Conservation (phyloP, 2,888 invertebrate genomes). For the Callyntrura guangdongensis region DNA sequence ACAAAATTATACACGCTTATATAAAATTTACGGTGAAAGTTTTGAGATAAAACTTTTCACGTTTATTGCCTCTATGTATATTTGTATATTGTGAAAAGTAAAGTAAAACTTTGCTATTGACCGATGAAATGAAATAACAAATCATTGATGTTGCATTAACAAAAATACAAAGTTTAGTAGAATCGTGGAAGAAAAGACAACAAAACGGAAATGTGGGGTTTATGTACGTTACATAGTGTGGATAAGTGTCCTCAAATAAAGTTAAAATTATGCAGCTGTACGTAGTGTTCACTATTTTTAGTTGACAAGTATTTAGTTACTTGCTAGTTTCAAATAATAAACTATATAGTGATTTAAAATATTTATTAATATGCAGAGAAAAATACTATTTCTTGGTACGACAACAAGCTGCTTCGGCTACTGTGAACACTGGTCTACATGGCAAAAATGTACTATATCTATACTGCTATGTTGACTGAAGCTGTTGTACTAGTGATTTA, state of each 20-base stretch:
- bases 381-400: neutral
- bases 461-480: neutral
- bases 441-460: neutral
- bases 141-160: neutral
- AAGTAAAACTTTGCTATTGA: neutral
- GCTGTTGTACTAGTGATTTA: constrained; percentile 13
- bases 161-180: neutral
- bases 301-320: neutral
- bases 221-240: constrained; percentile 16
- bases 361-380: neutral
- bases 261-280: constrained; percentile 58
- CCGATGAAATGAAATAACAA: neutral
- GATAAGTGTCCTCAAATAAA: neutral
- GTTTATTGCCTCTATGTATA: neutral
- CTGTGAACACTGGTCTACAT: neutral
- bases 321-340: neutral
- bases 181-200: neutral
- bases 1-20: neutral
- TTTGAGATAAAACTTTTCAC: neutral
- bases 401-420: neutral
- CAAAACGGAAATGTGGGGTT: neutral
- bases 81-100: neutral
- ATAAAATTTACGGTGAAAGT: neutral
- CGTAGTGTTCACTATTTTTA: constrained; percentile 29
- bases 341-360: neutral